Percentiles rank a stretch among this genome's conserved stretches.
Evolutionary conservation across 2,113 vertebrate species (phyloP).

Genomic region (Nyctereutes procyonoides): DNA sequence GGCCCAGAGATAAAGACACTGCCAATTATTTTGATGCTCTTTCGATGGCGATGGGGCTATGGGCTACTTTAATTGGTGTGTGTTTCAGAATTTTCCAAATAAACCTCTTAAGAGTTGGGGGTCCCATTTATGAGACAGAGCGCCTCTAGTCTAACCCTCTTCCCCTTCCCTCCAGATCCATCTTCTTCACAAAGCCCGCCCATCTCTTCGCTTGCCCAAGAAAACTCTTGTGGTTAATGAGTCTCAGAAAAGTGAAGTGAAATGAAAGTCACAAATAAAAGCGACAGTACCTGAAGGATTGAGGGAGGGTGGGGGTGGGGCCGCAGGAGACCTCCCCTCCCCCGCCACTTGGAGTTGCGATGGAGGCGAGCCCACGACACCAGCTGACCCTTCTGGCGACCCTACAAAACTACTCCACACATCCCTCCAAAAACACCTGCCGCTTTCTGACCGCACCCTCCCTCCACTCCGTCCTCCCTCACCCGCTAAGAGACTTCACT

Average conservation of each 20-base stretch:
- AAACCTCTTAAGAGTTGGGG: not conserved
- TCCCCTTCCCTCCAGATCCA: not conserved
- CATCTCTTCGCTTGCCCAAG: not conserved
- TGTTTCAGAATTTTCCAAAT: not conserved
- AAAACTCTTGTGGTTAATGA: conserved; percentile 57
- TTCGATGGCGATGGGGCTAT: not conserved
- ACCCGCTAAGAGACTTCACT: not conserved
- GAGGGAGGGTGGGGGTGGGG: not conserved
- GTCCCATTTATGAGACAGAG: too few relatives aligned
- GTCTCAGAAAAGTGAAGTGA: conserved; percentile 63
- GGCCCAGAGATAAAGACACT: not conserved
- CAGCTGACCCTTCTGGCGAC: rapidly evolving
- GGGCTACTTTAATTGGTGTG: not conserved
- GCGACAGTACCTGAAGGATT: rapidly evolving
- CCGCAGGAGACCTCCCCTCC: too few relatives aligned
- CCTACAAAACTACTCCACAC: not conserved
- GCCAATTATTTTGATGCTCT: not conserved
- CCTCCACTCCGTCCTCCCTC: rapidly evolving
- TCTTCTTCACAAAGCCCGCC: not conserved
- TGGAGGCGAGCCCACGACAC: rapidly evolving
- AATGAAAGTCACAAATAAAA: conserved; percentile 44
- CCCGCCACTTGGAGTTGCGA: rapidly evolving
- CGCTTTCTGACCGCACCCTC: rapidly evolving
- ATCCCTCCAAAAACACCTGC: not conserved
- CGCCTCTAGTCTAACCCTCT: not conserved